Percentiles rank a stretch among this genome's conserved stretches.
phyloP scores from a whole-genome alignment of 2,113 vertebrate species.

The Gobio gobio region DNA sequence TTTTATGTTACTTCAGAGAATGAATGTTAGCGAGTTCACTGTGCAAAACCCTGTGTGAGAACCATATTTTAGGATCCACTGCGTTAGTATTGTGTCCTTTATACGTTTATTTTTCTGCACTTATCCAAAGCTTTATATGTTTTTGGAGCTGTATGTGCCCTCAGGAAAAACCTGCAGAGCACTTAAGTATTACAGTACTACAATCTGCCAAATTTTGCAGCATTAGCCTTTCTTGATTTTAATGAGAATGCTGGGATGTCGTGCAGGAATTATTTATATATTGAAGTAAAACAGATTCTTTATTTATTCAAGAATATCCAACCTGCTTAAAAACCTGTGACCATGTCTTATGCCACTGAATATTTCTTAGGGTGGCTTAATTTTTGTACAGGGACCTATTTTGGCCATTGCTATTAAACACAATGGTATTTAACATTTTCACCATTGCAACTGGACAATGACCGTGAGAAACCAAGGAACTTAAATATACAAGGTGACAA shows the following conservation, averaged over 20 bases:
- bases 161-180: conserved; percentile 14
- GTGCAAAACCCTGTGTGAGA: background rate
- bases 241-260: background rate
- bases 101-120: background rate
- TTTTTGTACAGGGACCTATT: background rate
- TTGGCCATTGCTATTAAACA: background rate
- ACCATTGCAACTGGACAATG: background rate
- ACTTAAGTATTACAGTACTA: conserved; percentile 1
- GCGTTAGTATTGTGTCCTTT: background rate
- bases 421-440: background rate
- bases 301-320: conserved; percentile 7
- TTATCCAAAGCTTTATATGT: background rate
- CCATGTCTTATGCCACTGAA: background rate
- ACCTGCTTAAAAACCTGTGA: background rate
- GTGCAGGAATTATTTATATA: background rate
- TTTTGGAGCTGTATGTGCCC: background rate
- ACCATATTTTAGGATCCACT: background rate
- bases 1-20: conserved; percentile 20
- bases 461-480: too few relatives aligned
- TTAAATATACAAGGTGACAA: too few relatives aligned
- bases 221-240: conserved; percentile 16
- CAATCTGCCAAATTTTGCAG: conserved; percentile 14
- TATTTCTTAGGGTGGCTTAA: background rate
- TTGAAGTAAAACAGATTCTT: background rate
- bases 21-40: background rate